Evolutionary conservation across 2,113 vertebrate species (phyloP).

Genomic region (Leucoraja erinaceus): DNA sequence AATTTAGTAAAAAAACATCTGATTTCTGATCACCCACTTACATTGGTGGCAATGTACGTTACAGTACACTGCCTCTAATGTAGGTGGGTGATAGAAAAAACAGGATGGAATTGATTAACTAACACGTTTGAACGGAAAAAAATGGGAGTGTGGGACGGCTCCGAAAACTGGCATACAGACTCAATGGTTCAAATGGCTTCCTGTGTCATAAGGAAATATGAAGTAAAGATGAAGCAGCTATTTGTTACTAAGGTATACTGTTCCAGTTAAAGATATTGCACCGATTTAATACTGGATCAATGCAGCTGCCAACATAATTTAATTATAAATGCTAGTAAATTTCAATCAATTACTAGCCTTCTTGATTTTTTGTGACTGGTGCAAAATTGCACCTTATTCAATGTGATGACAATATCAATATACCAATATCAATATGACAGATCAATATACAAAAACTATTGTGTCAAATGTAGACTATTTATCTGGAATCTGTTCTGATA

Average conservation of each 20-base stretch:
- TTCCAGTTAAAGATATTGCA: background rate
- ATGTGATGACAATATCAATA: background rate
- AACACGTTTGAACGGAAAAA: too few relatives aligned
- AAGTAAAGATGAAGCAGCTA: background rate
- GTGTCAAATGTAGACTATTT: background rate
- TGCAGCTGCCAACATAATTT: background rate
- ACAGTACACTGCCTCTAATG: too few relatives aligned
- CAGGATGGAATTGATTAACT: too few relatives aligned
- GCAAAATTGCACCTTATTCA: background rate
- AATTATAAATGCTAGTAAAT: background rate
- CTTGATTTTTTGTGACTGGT: too few relatives aligned
- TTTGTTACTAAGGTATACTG: background rate
- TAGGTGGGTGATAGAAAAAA: too few relatives aligned
- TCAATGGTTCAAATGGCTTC: too few relatives aligned
- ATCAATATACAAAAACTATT: background rate
- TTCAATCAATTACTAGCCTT: background rate
- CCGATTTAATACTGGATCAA: background rate
- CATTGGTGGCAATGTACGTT: too few relatives aligned
- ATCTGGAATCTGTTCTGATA: background rate
- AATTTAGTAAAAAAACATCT: too few relatives aligned
- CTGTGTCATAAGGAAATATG: too few relatives aligned
- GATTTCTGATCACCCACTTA: too few relatives aligned
- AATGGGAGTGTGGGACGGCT: too few relatives aligned
- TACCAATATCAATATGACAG: background rate
- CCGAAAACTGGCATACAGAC: too few relatives aligned